These are phyloP conservation scores for Corythornis cristatus DNA, from an alignment of 2,113 vertebrate genomes.

Conservation along the genomic window DNA sequence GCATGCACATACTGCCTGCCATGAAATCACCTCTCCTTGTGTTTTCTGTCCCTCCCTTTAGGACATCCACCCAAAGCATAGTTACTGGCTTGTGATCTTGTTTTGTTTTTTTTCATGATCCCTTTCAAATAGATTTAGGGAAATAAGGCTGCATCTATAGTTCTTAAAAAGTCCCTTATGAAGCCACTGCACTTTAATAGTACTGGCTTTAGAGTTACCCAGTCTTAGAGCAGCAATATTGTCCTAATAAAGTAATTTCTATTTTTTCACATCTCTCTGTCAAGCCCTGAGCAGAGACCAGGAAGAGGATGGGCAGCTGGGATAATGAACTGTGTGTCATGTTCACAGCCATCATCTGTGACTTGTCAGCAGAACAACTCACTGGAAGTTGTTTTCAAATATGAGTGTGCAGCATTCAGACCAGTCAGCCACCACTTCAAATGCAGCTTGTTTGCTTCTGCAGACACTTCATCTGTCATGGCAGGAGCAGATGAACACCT, in stretches of 20 bases:
- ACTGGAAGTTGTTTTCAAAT: not conserved
- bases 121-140: not conserved
- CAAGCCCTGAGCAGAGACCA: not conserved
- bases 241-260: not conserved
- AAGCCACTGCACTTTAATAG: not conserved
- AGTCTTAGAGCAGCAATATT: not conserved
- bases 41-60: slow-evolving; percentile 46
- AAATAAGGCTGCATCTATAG: not conserved
- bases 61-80: not conserved
- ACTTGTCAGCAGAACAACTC: not conserved
- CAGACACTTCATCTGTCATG: not conserved
- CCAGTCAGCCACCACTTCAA: not conserved
- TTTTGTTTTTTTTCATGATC: not conserved
- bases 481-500: not conserved
- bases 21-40: not conserved
- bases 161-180: not conserved
- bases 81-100: not conserved
- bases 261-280: not conserved
- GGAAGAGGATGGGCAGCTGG: not conserved
- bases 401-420: not conserved
- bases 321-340: not conserved
- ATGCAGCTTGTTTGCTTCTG: slow-evolving; percentile 33
- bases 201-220: not conserved
- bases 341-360: not conserved
- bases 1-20: slow-evolving; percentile 10